phyloP scores from a whole-genome alignment of 2,797 vertebrate species.

The Margarornis squamiger region DNA sequence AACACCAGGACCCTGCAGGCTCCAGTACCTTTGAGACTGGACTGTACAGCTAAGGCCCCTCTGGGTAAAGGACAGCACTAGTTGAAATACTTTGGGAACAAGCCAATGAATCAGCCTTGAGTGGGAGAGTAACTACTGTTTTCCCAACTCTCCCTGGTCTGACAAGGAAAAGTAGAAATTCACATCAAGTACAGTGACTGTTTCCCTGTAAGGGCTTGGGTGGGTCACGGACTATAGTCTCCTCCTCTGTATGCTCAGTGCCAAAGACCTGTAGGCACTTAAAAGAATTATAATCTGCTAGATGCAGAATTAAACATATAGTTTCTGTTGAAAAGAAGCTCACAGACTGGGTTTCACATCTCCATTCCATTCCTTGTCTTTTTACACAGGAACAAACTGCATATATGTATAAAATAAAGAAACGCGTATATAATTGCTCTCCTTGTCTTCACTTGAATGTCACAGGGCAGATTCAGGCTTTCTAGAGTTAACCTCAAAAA shows the following conservation, averaged over 20 bases:
- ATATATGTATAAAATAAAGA: background rate
- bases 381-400: background rate
- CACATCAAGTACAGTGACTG: background rate
- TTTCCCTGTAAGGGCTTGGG: background rate
- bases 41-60: fast-evolving
- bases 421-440: background rate
- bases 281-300: background rate
- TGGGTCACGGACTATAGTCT: background rate
- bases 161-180: background rate
- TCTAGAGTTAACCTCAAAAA: background rate
- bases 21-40: background rate
- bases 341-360: background rate
- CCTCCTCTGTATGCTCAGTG: background rate
- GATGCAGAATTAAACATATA: background rate
- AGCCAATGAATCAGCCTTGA: background rate
- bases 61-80: background rate
- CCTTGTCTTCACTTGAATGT: background rate
- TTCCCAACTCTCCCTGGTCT: background rate
- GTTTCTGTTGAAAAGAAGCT: background rate
- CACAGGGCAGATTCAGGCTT: background rate
- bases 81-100: background rate
- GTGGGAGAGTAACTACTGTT: background rate
- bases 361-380: background rate
- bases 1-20: background rate
- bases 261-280: background rate